Conservation (phyloP, 64 coral and sea anemone species). For the Catalaphyllia jardinei region DNA sequence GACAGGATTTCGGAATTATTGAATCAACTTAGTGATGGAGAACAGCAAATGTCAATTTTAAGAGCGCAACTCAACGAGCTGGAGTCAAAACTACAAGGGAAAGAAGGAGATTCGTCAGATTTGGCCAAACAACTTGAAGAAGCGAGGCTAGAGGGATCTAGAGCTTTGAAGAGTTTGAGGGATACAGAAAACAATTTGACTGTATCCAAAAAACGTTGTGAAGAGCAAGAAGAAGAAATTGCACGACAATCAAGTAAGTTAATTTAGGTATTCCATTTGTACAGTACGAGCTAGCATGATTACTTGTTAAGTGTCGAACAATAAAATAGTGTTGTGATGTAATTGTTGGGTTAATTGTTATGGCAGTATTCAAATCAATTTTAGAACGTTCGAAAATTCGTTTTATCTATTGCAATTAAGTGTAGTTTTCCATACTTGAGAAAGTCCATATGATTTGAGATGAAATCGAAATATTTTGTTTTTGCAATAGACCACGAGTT, state of each 20-base stretch:
- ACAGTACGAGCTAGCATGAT: neutral
- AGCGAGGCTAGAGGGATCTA: slow-evolving; percentile 48
- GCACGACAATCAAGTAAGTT: slow-evolving; percentile 84
- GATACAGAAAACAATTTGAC: slow-evolving; percentile 64
- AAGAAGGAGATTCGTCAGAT: slow-evolving; percentile 25
- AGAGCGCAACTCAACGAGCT: slow-evolving; percentile 63
- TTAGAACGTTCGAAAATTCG: no score
- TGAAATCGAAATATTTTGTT: no score
- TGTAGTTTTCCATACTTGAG: no score
- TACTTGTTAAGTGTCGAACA: no score
- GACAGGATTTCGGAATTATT: slow-evolving; percentile 89
- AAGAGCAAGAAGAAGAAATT: slow-evolving; percentile 77
- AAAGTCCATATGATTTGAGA: no score
- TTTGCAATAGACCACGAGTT: no score
- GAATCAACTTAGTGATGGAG: slow-evolving; percentile 65
- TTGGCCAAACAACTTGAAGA: slow-evolving; percentile 65
- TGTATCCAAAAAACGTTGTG: slow-evolving; percentile 69
- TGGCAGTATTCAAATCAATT: no score
- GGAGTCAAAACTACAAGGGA: slow-evolving; percentile 41
- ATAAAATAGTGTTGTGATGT: no score
- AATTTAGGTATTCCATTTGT: neutral
- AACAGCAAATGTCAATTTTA: slow-evolving; percentile 69
- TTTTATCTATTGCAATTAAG: no score
- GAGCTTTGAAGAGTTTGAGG: slow-evolving; percentile 68
- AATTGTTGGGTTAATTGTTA: no score